These are phyloP conservation scores for Actinia tenebrosa DNA, from an alignment of 64 coral and sea anemone genomes.

Conservation along the genomic window DNA sequence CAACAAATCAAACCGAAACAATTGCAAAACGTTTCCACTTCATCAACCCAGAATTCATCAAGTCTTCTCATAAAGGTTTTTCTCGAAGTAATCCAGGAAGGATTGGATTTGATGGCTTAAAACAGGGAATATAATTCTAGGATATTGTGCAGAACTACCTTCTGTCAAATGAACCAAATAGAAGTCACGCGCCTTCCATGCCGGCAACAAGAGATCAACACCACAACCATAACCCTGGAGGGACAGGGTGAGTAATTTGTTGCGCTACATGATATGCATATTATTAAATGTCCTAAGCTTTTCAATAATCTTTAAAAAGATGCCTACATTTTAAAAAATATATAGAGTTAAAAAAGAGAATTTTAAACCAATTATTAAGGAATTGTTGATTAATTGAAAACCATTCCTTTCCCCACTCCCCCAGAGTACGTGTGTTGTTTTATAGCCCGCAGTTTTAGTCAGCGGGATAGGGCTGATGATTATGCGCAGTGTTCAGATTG, in stretches of 20 bases:
- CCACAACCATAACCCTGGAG: not conserved
- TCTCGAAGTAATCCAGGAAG: not conserved
- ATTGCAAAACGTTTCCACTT: not conserved
- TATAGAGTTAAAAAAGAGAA: not conserved
- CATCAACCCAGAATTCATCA: not conserved
- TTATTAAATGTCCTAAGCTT: not conserved
- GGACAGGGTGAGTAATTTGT: not conserved
- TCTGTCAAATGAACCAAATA: not conserved
- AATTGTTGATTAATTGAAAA: not conserved
- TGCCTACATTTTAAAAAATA: not conserved
- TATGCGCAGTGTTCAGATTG: conserved; percentile 18
- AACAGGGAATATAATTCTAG: too few species aligned
- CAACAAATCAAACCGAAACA: not conserved
- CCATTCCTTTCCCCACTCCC: not conserved
- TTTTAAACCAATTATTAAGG: not conserved
- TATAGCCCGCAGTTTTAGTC: conserved; percentile 16
- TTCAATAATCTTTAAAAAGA: not conserved
- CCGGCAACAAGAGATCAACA: not conserved
- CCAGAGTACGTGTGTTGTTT: not conserved
- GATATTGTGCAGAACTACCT: not conserved
- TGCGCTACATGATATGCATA: not conserved
- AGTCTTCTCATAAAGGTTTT: not conserved
- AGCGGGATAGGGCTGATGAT: not conserved
- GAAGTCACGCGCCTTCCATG: not conserved
- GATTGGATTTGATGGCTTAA: not conserved